These are phyloP conservation scores for Papilio elwesi DNA, from an alignment of 2,888 invertebrate species.

Conservation along the genomic window DNA sequence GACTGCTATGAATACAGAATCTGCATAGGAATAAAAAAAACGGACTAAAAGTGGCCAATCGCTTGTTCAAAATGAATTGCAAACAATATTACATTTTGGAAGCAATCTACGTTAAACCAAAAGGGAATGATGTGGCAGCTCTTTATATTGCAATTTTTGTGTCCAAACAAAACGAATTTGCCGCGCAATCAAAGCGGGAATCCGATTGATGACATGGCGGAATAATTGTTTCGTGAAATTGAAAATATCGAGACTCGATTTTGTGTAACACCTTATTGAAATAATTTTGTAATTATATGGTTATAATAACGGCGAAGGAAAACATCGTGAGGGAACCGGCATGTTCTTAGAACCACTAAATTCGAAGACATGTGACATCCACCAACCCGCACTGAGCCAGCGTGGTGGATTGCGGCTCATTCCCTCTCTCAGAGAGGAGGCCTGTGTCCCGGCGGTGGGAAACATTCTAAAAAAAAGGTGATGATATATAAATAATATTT, in stretches of 20 bases:
- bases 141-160: constrained; percentile 85
- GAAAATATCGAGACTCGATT: constrained; percentile 75
- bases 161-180: constrained; percentile 84
- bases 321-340: no score
- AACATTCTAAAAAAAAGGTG: no score
- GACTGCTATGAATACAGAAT: constrained; percentile 65
- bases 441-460: no score
- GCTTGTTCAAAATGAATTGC: constrained; percentile 81
- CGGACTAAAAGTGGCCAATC: constrained; percentile 77
- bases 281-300: constrained; percentile 42
- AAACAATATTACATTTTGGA: constrained; percentile 83
- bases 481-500: no score
- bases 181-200: constrained; percentile 84
- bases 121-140: constrained; percentile 84
- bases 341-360: no score
- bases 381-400: no score
- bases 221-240: constrained; percentile 84
- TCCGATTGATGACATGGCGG: constrained; percentile 84
- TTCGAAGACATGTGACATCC: no score
- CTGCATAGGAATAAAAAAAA: constrained; percentile 70
- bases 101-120: constrained; percentile 83
- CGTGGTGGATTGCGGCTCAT: no score
- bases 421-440: no score
- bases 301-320: no score
- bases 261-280: constrained; percentile 68